These are phyloP conservation scores for Pocillopora grandis DNA, from an alignment of 92 coral and sea anemone genomes.

Conservation along the genomic window DNA sequence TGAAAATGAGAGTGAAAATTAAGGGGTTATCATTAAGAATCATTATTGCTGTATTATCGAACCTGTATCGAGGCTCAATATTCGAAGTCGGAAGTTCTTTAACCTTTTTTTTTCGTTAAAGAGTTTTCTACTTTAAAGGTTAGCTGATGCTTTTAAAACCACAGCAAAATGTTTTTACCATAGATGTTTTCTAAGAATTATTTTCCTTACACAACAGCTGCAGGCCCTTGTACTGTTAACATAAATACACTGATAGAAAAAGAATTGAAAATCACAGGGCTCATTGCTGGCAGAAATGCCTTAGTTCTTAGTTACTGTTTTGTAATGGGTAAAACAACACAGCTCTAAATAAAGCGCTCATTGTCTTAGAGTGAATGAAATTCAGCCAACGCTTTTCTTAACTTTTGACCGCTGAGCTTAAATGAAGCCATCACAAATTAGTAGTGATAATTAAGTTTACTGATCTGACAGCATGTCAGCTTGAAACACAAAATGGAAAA, in stretches of 20 bases:
- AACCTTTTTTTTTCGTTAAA: neutral
- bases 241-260: neutral
- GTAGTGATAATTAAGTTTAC: no score
- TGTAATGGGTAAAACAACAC: no score
- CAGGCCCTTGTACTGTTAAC: neutral
- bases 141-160: neutral
- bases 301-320: no score
- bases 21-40: neutral
- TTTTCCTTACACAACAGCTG: neutral
- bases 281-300: neutral
- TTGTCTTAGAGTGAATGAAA: no score
- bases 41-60: neutral
- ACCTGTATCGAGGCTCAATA: neutral
- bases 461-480: no score
- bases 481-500: no score
- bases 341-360: no score
- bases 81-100: neutral
- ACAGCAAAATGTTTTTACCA: neutral
- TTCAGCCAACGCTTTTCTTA: no score
- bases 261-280: neutral
- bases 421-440: no score
- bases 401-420: no score
- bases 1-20: neutral
- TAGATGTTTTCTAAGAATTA: neutral
- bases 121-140: no score